phyloP scores from a whole-genome alignment of 1,140 invertebrate genomes.

The Artemia franciscana region DNA sequence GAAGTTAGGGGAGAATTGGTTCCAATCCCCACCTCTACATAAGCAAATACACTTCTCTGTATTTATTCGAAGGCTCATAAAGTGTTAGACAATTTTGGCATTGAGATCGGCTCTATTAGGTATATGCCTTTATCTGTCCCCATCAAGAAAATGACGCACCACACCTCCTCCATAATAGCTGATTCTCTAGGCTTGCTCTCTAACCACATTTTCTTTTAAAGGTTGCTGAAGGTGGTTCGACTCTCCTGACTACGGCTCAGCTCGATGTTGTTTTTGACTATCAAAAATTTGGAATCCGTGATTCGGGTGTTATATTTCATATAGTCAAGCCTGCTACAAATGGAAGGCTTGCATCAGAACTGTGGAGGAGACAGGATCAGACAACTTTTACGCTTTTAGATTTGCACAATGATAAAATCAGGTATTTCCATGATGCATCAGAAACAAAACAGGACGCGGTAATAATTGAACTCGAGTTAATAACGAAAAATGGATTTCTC shows the following conservation, averaged over 20 bases:
- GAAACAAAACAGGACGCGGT: conserved; percentile 61
- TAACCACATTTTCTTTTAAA: conserved; percentile 26
- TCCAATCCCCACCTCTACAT: no score
- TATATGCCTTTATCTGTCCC: not conserved
- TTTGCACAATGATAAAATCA: conserved; percentile 44
- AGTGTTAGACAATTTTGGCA: no score
- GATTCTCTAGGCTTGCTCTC: conserved; percentile 17
- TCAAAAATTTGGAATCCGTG: conserved; percentile 53
- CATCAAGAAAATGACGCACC: no score
- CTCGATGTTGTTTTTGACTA: conserved; percentile 64
- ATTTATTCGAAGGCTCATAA: no score
- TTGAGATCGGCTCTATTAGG: not conserved
- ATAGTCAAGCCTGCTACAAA: conserved; percentile 48
- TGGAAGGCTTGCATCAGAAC: conserved; percentile 27
- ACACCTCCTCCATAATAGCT: no score
- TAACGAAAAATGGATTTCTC: conserved; percentile 45
- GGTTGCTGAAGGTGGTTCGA: conserved; percentile 51
- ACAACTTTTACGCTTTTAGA: conserved; percentile 43
- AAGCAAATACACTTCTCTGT: no score
- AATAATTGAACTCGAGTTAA: conserved; percentile 58
- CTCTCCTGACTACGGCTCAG: conserved; percentile 44
- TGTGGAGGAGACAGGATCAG: conserved; percentile 14
- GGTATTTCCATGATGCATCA: conserved; percentile 69
- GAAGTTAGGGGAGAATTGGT: no score
- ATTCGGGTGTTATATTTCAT: conserved; percentile 51